A percentile compares a stretch with the other conserved stretches of the same genome.
phyloP scores from a whole-genome alignment of 2,888 invertebrate species.

The Molorchus minor region DNA sequence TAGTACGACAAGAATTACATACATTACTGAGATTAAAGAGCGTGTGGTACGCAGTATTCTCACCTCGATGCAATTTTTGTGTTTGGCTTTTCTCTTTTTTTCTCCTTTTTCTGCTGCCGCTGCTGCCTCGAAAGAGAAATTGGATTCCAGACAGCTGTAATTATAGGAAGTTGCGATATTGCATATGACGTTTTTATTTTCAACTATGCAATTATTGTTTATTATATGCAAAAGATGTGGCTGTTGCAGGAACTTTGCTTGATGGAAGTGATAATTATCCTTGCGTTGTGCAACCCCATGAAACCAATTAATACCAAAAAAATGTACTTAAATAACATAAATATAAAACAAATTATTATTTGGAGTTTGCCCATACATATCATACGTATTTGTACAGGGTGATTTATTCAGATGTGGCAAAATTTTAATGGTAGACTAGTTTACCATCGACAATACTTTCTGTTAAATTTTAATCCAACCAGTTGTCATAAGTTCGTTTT shows the following conservation, averaged over 20 bases:
- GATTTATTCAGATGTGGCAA: too few species aligned
- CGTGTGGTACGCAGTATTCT: conserved; percentile 43
- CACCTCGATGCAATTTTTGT: conserved; percentile 39
- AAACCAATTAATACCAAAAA: too few species aligned
- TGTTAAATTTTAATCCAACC: too few species aligned
- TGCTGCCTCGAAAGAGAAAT: conserved; percentile 32
- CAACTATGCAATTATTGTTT: conserved; percentile 31
- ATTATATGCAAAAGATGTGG: conserved; percentile 26
- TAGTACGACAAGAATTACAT: conserved; percentile 44
- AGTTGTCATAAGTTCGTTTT: too few species aligned
- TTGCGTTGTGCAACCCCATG: too few species aligned
- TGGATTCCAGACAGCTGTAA: conserved; percentile 39
- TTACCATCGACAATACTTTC: too few species aligned
- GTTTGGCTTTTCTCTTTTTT: conserved; percentile 25
- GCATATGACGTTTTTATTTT: conserved; percentile 35
- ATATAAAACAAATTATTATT: too few species aligned
- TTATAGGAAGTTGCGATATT: conserved; percentile 43
- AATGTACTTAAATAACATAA: too few species aligned
- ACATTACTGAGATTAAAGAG: conserved; percentile 47
- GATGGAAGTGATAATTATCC: conserved; percentile 13
- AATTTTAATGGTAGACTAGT: too few species aligned
- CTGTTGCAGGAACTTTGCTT: conserved; percentile 15
- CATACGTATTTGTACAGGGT: too few species aligned
- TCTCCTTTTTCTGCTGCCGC: conserved; percentile 23
- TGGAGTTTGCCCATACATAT: too few species aligned